Conservation (phyloP, 1,140 invertebrate genomes). For the Papilio xuthus region DNA sequence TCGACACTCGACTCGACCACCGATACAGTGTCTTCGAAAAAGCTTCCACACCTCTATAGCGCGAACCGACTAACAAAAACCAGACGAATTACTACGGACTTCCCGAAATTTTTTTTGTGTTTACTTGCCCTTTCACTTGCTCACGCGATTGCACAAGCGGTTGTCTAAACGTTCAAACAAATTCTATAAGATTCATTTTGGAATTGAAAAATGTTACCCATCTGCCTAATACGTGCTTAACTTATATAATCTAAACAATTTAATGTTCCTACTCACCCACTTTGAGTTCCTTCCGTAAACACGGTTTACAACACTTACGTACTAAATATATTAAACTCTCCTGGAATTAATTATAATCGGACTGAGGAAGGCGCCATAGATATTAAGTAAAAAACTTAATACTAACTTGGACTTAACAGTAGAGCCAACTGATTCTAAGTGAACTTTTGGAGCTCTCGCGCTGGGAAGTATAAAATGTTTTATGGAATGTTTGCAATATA, state of each 20-base stretch:
- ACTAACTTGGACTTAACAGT: too few species aligned
- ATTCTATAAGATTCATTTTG: conserved; percentile 25
- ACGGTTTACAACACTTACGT: background rate
- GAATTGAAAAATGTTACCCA: conserved; percentile 27
- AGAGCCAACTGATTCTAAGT: too few species aligned
- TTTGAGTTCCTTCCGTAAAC: conserved; percentile 11
- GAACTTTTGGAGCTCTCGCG: too few species aligned
- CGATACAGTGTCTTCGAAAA: conserved; percentile 63
- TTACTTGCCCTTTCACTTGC: conserved; percentile 38
- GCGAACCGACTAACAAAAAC: conserved; percentile 35
- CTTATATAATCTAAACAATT: conserved; percentile 19
- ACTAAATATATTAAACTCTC: background rate
- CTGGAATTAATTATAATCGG: background rate
- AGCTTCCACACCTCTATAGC: conserved; percentile 48
- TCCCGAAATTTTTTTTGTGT: conserved; percentile 40
- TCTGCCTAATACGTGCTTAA: conserved; percentile 13
- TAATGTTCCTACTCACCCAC: conserved; percentile 27
- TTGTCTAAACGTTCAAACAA: background rate
- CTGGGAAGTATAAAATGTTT: too few species aligned
- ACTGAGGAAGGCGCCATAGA: background rate
- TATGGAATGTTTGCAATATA: too few species aligned
- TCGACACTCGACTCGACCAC: conserved; percentile 51
- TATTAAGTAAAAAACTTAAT: background rate
- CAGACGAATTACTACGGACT: conserved; percentile 39
- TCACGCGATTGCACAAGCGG: conserved; percentile 28